A percentile compares a stretch with the other conserved stretches of the same genome.
These are phyloP conservation scores for Temnothorax curvispinosus DNA, from an alignment of 1,140 invertebrate genomes.

Conservation along the genomic window DNA sequence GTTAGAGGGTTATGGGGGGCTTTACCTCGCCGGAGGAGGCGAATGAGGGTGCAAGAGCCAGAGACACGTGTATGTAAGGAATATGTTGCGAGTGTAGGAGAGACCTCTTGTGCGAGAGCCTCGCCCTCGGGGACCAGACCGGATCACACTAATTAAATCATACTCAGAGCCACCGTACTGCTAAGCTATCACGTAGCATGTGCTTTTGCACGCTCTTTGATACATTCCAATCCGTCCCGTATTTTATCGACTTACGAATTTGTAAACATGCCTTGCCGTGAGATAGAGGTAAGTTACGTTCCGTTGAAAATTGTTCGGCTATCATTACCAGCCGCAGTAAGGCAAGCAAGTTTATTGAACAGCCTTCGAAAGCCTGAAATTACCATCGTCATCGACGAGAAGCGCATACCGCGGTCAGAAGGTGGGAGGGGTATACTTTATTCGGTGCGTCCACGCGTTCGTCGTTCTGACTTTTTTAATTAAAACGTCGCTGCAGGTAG, in stretches of 20 bases:
- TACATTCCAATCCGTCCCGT: conserved; percentile 12
- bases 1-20: conserved; percentile 61
- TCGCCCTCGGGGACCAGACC: conserved; percentile 59
- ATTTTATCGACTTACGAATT: conserved; percentile 49
- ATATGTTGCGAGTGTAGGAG: conserved; percentile 49
- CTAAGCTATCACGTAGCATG: conserved; percentile 21
- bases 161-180: conserved; percentile 58
- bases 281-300: conserved; percentile 34
- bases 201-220: not conserved
- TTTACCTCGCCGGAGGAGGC: conserved; percentile 52
- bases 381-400: conserved; percentile 51
- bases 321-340: conserved; percentile 44
- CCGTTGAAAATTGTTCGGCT: conserved; percentile 49
- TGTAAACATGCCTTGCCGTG: conserved; percentile 37
- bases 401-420: not conserved
- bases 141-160: conserved; percentile 73
- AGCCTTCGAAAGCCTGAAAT: conserved; percentile 47
- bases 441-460: conserved; percentile 29
- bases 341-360: conserved; percentile 51
- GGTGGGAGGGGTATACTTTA: conserved; percentile 19
- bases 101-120: conserved; percentile 51
- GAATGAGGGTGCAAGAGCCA: conserved; percentile 37
- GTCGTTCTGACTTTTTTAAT: conserved; percentile 69
- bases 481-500: conserved; percentile 69
- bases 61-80: conserved; percentile 66